Conservation (phyloP, 37 sponge, comb jelly and placozoan genomes). For the Aplysina aerophoba region DNA sequence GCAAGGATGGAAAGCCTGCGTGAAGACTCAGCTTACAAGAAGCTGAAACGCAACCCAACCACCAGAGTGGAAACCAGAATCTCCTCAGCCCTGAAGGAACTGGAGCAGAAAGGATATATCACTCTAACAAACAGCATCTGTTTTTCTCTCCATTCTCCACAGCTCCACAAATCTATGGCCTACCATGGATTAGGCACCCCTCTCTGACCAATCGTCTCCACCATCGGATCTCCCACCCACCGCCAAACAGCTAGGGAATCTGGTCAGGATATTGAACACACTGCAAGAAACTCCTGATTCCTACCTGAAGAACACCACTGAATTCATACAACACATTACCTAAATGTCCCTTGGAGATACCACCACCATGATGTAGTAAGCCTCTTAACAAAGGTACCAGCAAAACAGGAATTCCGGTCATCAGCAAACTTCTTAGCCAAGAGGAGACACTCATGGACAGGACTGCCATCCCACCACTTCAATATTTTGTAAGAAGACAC, state of each 20-base stretch:
- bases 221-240: constrained; percentile 17
- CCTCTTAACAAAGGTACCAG: no score
- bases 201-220: neutral
- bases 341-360: no score
- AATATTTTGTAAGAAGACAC: no score
- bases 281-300: no score
- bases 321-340: no score
- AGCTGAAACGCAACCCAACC: neutral
- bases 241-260: neutral
- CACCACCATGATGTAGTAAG: no score
- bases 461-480: no score
- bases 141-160: neutral
- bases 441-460: no score
- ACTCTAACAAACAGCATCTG: neutral
- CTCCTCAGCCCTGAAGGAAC: neutral
- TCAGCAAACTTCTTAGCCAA: no score
- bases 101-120: neutral
- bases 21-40: constrained; percentile 15
- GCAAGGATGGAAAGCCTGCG: neutral
- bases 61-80: constrained; percentile 19
- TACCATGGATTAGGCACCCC: constrained; percentile 8
- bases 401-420: no score
- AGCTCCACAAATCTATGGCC: constrained; percentile 14
- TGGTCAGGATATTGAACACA: no score
- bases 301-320: no score